Evolutionary conservation across 2,113 vertebrate genomes (phyloP).

Genomic region (Drymodes brunneopygia): DNA sequence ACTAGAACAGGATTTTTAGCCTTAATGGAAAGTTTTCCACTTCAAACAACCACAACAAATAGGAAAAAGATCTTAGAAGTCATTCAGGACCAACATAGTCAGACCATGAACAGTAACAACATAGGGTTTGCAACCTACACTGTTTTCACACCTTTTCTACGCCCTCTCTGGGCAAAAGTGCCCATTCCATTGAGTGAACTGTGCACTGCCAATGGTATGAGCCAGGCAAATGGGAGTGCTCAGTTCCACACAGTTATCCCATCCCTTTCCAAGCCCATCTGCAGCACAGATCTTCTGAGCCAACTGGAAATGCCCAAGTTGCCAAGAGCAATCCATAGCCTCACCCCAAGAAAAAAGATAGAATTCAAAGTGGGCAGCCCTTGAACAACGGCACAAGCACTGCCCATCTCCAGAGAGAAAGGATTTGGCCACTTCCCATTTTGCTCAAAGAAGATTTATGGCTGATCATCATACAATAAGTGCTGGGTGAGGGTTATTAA

Average conservation of each 20-base stretch:
- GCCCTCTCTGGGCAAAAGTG: not conserved
- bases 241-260: not conserved
- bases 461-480: slow-evolving; percentile 20
- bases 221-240: not conserved
- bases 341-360: not conserved
- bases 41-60: slow-evolving; percentile 27
- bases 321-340: not conserved
- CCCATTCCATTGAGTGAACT: not conserved
- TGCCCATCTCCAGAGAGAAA: not conserved
- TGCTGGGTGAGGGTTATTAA: slow-evolving; percentile 44
- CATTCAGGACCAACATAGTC: not conserved
- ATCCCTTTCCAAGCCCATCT: not conserved
- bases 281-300: not conserved
- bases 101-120: not conserved
- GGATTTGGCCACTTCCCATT: not conserved
- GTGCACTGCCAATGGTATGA: not conserved
- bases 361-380: not conserved
- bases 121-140: not conserved
- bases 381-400: not conserved
- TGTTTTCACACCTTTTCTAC: not conserved
- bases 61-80: not conserved
- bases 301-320: not conserved
- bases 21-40: slow-evolving; percentile 36
- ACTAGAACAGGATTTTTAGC: not conserved
- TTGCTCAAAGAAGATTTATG: not conserved